Base-by-base conservation (phyloP, 2,113 vertebrate genomes). In the Bufo bufo region DNA sequence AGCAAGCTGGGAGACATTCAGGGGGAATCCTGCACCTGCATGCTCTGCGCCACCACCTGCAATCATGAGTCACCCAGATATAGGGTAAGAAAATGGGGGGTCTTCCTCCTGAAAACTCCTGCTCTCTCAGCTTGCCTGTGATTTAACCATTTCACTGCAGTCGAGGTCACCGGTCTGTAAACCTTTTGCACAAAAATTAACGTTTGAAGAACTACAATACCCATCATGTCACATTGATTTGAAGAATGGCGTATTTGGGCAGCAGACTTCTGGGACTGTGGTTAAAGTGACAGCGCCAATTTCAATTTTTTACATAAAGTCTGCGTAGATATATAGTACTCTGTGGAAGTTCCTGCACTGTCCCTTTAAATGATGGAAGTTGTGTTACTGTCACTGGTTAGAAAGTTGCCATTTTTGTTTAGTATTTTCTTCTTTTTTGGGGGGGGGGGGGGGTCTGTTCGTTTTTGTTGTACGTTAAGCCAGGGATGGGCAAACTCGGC, bases 21-120 rank as follows among this genome's bases (percentile, higher is more conserved):
- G 71, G 69, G 84, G 91, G 65, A 90, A 91, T 88, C 91, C 88
- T 50, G n/a, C 3, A 89, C 56, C 13, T 10, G 10, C 33, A 33
- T 33, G 33, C 33, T 33, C 33, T 33, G 33, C 33, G 33, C 33
- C 33, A 82, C 88, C 88, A 89, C 81, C 92, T 85, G 91, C 92
- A 90, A 92, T 91, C 92, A 97, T 97, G 97, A 97, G 91, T 92
- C 94, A 95, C 89, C 91, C 94, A 87, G 95, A 92, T 90, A 90
- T 93, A 10, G 95, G 96, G 96, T 97, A 95, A 91, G 96, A 92
- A 90, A 90, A n/a, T 4, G 56, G 47, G 19, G 49, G 50, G 9
- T 54, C 8, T 20, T 33, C 49, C 77, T 78, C 20, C 77, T 0
- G 4, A 23, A 78, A 19, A 19, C 6, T 1, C 10, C 13, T 69